Base-by-base conservation (phyloP, 2,797 vertebrate species). In the Hylomyscus alleni region DNA sequence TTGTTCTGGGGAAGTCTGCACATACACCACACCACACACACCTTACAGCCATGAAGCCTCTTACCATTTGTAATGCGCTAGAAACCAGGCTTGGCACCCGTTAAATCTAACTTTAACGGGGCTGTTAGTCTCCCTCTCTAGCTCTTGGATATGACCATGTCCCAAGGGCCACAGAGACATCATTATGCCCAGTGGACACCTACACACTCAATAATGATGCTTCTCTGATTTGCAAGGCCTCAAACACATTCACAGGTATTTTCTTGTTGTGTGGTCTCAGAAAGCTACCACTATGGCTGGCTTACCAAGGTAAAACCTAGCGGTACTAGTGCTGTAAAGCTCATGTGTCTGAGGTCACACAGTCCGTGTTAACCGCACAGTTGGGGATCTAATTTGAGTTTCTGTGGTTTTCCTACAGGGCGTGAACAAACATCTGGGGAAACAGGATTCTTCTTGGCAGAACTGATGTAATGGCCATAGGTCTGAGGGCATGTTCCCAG, bases 61-160 rank as follows among this genome's bases (percentile, higher is more conserved):
- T 24, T 37, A 54, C 47, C 26, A 1, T 0, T 0, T 22, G 14
- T 34, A 86, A 77, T 47, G 47, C 10, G 1, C 56, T 1, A 0
- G 0, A 8, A 54, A 4, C 9, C 14, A 24, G 4, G 44, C 19
- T 62, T 19, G 50, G 34, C 40, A 78, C 6, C n/a, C 1, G 6
- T 1, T 34, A 77, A 73, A n/a, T 37, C n/a, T 52, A n/a, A 34
- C 6, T 6, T 8, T 10, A 17, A 24, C 4, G 2, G 37, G 2
- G 8, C n/a, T 54, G 14, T 17, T 12, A 4, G 19, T 58, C 0
- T 1, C 52, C 3, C 26, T 1, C 8, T 31, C 24, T 24, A 17
- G 11, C 8, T 7, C 24, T 54, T 3, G 1, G 13, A 10, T 1
- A 2, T 2, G 12, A 9, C 58, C 14, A 13, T 26, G 34, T 40